These are phyloP conservation scores for Hemibagrus guttatus DNA, from an alignment of 2,797 vertebrate genomes.

Conservation along the genomic window DNA sequence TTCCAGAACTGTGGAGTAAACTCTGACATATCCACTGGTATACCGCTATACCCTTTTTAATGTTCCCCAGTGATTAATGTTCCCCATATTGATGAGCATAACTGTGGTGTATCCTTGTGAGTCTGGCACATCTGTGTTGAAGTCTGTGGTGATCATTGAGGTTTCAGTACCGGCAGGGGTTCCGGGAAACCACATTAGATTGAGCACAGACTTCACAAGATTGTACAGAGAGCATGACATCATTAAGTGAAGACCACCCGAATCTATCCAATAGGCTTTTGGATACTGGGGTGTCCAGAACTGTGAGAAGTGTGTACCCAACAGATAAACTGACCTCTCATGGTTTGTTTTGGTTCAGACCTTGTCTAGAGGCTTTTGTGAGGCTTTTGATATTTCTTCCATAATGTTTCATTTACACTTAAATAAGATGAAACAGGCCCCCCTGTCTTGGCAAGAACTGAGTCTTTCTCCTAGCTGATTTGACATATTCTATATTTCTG, in stretches of 20 bases:
- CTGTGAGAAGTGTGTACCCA: not conserved
- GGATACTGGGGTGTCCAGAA: not conserved
- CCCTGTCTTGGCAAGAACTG: not conserved
- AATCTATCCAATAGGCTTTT: not conserved
- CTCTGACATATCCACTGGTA: no score
- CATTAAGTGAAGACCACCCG: not conserved
- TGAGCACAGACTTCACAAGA: not conserved
- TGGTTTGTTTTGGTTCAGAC: not conserved
- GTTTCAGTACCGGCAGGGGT: not conserved
- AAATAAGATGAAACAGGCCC: not conserved
- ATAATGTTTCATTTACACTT: not conserved
- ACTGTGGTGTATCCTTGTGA: not conserved
- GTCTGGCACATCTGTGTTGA: not conserved
- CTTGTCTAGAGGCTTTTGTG: not conserved
- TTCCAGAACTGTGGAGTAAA: not conserved
- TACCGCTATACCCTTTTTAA: no score
- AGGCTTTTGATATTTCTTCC: not conserved
- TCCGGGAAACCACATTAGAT: not conserved
- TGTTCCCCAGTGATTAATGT: no score
- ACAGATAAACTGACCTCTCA: not conserved
- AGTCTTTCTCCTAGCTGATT: not conserved
- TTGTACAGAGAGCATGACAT: not conserved
- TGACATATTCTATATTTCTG: not conserved
- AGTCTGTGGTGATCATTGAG: not conserved
- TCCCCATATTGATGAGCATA: not conserved